Conservation (phyloP, 2,797 vertebrate species). For the Hydrolagus colliei region DNA sequence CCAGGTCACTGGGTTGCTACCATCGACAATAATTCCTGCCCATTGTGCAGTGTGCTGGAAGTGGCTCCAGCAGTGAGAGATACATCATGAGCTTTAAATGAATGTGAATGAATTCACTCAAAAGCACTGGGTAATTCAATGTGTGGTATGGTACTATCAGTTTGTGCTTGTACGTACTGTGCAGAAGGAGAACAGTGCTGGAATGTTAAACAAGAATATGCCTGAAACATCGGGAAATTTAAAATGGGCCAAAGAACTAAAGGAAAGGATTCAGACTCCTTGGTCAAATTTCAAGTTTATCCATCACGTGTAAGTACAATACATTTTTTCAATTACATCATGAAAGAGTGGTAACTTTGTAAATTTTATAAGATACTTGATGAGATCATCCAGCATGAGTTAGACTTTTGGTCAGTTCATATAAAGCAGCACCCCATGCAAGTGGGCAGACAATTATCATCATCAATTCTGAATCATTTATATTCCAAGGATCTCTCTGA, state of each 20-base stretch:
- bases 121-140: no score
- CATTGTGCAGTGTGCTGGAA: no score
- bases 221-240: constrained; percentile 60
- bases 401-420: not conserved
- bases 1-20: no score
- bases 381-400: not conserved
- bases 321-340: not conserved
- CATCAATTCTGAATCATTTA: no score
- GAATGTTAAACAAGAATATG: constrained; percentile 62
- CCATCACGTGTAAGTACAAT: constrained; percentile 54
- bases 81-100: no score
- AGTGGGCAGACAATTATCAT: no score
- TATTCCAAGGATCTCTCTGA: no score
- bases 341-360: not conserved
- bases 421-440: no score
- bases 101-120: no score
- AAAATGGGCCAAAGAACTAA: constrained; percentile 64
- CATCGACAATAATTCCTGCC: no score
- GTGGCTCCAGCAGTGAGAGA: no score
- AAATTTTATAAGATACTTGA: not conserved
- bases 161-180: constrained; percentile 35
- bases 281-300: constrained; percentile 61
- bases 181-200: constrained; percentile 46
- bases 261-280: constrained; percentile 55
- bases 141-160: no score